Evolutionary conservation across 2,797 vertebrate species (phyloP).

Genomic region (Choloepus didactylus): DNA sequence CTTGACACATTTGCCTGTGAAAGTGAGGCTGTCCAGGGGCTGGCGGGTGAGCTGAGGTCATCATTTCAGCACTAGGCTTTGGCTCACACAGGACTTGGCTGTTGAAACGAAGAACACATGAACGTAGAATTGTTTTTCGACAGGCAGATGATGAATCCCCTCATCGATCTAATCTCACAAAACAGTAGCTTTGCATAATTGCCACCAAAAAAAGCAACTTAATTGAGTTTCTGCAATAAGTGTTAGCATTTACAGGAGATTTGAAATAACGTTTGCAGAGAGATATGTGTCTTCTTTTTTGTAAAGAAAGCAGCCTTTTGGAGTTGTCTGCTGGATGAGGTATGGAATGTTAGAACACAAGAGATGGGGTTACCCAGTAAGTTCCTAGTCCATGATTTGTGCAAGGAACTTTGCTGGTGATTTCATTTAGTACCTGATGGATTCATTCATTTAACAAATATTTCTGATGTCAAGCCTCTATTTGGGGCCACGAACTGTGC

Average conservation of each 20-base stretch:
- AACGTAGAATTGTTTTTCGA: conserved; percentile 57
- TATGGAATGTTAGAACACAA: neutral
- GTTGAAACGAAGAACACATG: conserved; percentile 17
- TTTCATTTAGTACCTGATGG: neutral
- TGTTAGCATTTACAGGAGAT: conserved; percentile 30
- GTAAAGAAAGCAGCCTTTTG: neutral
- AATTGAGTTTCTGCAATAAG: conserved; percentile 1
- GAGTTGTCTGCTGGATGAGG: neutral
- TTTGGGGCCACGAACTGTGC: neutral
- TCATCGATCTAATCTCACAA: conserved; percentile 8
- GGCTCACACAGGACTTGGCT: conserved; percentile 44
- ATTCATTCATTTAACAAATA: neutral
- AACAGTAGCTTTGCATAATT: conserved; percentile 38
- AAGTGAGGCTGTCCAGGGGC: conserved; percentile 43
- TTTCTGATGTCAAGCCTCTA: neutral
- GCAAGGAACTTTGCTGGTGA: neutral
- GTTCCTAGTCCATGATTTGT: neutral
- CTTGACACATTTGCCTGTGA: conserved; percentile 58
- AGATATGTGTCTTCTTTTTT: neutral
- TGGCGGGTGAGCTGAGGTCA: conserved; percentile 73
- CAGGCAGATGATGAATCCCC: conserved; percentile 63
- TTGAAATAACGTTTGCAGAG: conserved; percentile 28
- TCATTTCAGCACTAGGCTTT: neutral
- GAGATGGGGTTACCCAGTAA: neutral
- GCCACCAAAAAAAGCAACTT: conserved; percentile 2